Conservation (phyloP, 1,140 invertebrate genomes). For the Sitophilus oryzae region DNA sequence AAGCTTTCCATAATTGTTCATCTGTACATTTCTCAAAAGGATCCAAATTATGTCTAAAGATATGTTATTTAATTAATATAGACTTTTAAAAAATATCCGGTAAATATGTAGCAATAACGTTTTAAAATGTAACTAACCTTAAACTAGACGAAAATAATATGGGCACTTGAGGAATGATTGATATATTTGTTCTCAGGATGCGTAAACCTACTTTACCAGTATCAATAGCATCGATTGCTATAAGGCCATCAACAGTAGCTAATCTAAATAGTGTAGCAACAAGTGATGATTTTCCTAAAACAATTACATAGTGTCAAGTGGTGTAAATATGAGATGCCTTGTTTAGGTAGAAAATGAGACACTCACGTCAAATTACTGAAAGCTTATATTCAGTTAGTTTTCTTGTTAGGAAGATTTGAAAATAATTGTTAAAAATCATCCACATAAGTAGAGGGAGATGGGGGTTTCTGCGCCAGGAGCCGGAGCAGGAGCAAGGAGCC, state of each 20-base stretch:
- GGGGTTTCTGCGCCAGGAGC: no score
- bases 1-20: conserved; percentile 56
- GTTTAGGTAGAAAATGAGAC: no score
- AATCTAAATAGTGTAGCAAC: conserved; percentile 63
- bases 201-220: conserved; percentile 57
- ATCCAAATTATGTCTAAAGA: conserved; percentile 66
- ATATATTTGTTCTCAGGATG: conserved; percentile 52
- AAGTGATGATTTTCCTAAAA: conserved; percentile 70
- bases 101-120: background rate
- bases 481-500: no score
- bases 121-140: background rate
- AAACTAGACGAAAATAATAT: conserved; percentile 24
- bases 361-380: no score
- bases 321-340: background rate
- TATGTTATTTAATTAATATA: no score
- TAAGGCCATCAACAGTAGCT: conserved; percentile 48
- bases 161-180: conserved; percentile 36
- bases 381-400: no score
- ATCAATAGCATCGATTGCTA: conserved; percentile 60
- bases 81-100: no score
- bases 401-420: no score
- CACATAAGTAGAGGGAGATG: no score
- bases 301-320: no score
- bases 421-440: no score
- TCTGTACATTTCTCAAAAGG: conserved; percentile 69